A percentile compares a stretch with the other conserved stretches of the same genome.
Conservation (phyloP, 92 coral and sea anemone species). For the Parazoanthus swiftii region DNA sequence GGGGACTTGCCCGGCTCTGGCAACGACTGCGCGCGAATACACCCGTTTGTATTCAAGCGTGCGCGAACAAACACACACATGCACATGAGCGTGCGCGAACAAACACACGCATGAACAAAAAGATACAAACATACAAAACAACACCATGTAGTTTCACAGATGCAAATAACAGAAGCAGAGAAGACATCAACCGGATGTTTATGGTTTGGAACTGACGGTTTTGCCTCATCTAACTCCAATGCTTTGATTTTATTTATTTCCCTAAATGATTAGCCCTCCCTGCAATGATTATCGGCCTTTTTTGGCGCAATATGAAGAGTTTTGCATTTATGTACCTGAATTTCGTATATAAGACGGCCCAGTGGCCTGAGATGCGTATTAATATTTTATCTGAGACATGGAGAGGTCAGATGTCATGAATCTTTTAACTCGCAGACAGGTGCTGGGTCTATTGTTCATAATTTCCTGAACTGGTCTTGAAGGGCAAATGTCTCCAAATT, state of each 20-base stretch:
- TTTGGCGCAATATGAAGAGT: no score
- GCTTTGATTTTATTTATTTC: no score
- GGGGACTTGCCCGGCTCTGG: no score
- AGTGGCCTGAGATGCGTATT: not conserved
- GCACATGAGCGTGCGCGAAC: not conserved
- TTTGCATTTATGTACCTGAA: no score
- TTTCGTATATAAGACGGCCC: not conserved
- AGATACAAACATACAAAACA: no score
- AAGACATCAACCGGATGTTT: not conserved
- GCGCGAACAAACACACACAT: not conserved
- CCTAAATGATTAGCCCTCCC: no score
- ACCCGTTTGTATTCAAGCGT: not conserved
- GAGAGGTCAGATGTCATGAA: slow-evolving; percentile 38
- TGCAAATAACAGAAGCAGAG: not conserved
- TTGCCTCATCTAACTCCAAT: no score
- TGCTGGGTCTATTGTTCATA: slow-evolving; percentile 13
- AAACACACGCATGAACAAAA: no score
- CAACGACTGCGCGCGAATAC: not conserved
- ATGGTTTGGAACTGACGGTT: no score
- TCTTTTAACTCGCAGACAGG: slow-evolving; percentile 37
- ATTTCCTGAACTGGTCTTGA: slow-evolving; percentile 6
- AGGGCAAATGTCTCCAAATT: not conserved
- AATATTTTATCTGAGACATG: slow-evolving; percentile 19
- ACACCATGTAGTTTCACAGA: not conserved
- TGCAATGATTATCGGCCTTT: no score